Conservation (phyloP, 2,797 vertebrate genomes). For the Anniella stebbinsi region DNA sequence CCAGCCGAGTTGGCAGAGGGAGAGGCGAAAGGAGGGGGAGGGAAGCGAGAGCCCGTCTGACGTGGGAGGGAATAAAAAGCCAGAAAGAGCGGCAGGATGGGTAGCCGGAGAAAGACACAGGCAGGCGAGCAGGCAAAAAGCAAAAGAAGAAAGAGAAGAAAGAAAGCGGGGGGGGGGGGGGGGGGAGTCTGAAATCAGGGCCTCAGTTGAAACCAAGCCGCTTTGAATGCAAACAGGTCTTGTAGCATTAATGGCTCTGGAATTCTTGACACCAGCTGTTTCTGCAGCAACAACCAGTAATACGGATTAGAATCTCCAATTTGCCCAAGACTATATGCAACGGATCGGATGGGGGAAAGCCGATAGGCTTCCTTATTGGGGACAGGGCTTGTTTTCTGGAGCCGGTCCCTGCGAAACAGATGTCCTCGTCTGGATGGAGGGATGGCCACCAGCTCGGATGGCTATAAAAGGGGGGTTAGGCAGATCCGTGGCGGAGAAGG, state of each 20-base stretch:
- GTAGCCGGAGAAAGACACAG: background rate
- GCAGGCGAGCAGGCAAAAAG: background rate
- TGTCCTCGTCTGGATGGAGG: background rate
- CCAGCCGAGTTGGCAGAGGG: conserved; percentile 72
- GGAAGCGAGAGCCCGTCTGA: conserved; percentile 26
- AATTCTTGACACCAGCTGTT: background rate
- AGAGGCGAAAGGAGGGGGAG: conserved; percentile 2
- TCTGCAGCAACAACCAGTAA: background rate
- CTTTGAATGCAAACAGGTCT: too few species aligned
- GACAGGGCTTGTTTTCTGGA: background rate
- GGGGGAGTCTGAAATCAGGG: background rate
- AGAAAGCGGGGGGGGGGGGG: background rate
- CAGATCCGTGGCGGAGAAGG: too few species aligned
- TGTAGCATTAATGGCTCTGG: too few species aligned
- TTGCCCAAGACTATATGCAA: background rate
- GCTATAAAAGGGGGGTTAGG: too few species aligned
- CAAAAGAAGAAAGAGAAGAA: too few species aligned
- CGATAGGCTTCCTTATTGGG: background rate
- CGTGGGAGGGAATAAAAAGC: conserved; percentile 24
- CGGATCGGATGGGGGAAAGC: background rate
- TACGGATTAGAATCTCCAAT: background rate
- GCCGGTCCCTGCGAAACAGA: background rate
- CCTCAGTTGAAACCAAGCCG: too few species aligned
- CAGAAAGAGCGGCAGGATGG: background rate
- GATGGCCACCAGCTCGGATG: too few species aligned